Conservation (phyloP, 2,113 vertebrate genomes). For the Siphamia tubifer region DNA sequence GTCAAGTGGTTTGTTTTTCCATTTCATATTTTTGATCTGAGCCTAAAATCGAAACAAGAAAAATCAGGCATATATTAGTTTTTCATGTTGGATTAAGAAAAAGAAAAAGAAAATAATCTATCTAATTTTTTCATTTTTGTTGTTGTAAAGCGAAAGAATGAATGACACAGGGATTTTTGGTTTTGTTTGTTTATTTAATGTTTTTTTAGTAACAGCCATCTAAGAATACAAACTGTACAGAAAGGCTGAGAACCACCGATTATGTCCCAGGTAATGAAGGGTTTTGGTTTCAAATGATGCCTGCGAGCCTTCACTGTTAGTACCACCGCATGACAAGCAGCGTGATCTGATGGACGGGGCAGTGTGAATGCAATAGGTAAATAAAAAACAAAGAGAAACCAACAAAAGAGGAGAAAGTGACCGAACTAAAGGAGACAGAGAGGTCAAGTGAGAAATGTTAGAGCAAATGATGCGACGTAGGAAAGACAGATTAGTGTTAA, state of each 20-base stretch:
- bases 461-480: background rate
- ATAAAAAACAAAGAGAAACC: conserved; percentile 18
- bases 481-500: background rate
- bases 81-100: too few relatives aligned
- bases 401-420: background rate
- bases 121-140: too few relatives aligned
- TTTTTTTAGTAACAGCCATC: background rate
- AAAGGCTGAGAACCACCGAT: conserved; percentile 46
- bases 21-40: too few relatives aligned
- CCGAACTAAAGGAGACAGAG: conserved; percentile 51
- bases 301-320: conserved; percentile 28
- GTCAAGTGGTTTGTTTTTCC: too few relatives aligned
- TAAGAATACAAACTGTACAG: background rate
- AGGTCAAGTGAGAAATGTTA: conserved; percentile 15
- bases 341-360: conserved; percentile 32
- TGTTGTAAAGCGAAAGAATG: too few relatives aligned
- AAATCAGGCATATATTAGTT: too few relatives aligned
- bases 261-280: background rate
- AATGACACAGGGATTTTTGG: too few relatives aligned
- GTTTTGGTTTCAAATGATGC: conserved; percentile 7
- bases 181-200: too few relatives aligned
- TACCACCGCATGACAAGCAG: conserved; percentile 35
- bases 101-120: too few relatives aligned
- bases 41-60: too few relatives aligned
- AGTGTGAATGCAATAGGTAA: too few relatives aligned